These are phyloP conservation scores for Nasua narica DNA, from an alignment of 2,797 vertebrate genomes.

Conservation along the genomic window DNA sequence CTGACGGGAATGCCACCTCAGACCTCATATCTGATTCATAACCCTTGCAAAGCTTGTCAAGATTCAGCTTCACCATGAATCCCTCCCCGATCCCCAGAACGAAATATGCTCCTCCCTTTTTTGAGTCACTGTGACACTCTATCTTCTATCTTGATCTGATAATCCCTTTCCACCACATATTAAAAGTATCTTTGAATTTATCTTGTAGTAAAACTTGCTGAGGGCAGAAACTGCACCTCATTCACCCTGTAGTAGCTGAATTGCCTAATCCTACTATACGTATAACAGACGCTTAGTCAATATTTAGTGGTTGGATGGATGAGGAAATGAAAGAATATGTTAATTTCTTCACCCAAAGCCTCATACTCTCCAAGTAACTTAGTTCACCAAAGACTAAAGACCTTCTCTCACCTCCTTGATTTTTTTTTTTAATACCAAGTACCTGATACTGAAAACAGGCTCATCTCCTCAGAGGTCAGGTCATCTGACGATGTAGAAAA, in stretches of 20 bases:
- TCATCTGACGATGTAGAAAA: not conserved
- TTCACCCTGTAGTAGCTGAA: not conserved
- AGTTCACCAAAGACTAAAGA: not conserved
- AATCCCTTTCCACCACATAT: not conserved
- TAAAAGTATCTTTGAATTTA: not conserved
- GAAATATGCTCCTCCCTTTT: not conserved
- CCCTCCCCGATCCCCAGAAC: not conserved
- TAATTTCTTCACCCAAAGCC: not conserved
- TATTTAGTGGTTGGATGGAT: not conserved
- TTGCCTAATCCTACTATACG: not conserved
- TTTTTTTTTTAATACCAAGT: not conserved
- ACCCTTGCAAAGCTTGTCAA: not conserved
- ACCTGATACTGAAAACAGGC: not conserved
- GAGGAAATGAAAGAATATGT: not conserved
- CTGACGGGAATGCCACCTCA: fast-evolving
- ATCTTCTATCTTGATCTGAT: not conserved
- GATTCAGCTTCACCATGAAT: not conserved
- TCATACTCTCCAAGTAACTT: not conserved
- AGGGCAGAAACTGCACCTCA: not conserved
- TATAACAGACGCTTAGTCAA: not conserved
- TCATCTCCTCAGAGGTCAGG: not conserved
- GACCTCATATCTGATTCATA: not conserved
- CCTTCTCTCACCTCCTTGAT: not conserved
- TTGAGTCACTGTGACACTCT: not conserved
- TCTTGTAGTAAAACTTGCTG: not conserved